Evolutionary conservation across 2,888 invertebrate species (phyloP), one percentile per base, ranked within the genome.

Genomic region (Tenthredo livida): DNA sequence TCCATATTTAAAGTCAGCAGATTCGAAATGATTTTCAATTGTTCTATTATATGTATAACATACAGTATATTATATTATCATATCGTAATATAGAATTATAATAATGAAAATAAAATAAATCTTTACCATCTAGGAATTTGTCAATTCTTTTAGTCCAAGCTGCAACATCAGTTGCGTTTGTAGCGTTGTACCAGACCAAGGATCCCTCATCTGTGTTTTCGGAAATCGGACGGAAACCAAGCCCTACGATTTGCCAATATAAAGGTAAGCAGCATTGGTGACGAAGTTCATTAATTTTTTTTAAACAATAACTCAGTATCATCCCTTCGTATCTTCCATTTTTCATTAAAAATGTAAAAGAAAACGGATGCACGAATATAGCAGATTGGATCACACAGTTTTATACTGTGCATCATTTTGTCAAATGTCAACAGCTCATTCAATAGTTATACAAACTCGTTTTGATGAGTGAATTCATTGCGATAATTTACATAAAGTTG

Each of bases 161-260:
- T 1, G 94, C 86, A 0, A 94, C 92, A 78, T 95, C 94, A 0
- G 93, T 94, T 0, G 90, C 87, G 87, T 96, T 95, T 58, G 94
- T 94, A 2, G 94, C 92, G 87, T 94, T 93, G 88, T 95, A 96
- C 94, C 94, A 94, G 88, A 96, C 95, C 0, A 96, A 92, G 0
- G 96, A 95, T 10, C 95, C 95, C 82, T 95, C 95, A 83, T 95
- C 94, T 0, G 95, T 93, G 87, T 94, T 93, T 0, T 91, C 90
- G 84, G 94, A 92, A 72, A 95, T 93, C 0, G 96, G 96, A 58
- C 96, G 94, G 89, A 95, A 96, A 83, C 96, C 96, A 84, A 96
- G 90, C 21, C 96, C 96, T 89, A 94, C 94, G 92, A n/a, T n/a
- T n/a, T n/a, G n/a, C n/a, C n/a, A 78, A 58, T 47, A 1, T 54